A percentile compares a stretch with the other conserved stretches of the same genome.
These are phyloP conservation scores for Bryconaethiops microstoma DNA, from an alignment of 2,797 vertebrate species.

Conservation along the genomic window DNA sequence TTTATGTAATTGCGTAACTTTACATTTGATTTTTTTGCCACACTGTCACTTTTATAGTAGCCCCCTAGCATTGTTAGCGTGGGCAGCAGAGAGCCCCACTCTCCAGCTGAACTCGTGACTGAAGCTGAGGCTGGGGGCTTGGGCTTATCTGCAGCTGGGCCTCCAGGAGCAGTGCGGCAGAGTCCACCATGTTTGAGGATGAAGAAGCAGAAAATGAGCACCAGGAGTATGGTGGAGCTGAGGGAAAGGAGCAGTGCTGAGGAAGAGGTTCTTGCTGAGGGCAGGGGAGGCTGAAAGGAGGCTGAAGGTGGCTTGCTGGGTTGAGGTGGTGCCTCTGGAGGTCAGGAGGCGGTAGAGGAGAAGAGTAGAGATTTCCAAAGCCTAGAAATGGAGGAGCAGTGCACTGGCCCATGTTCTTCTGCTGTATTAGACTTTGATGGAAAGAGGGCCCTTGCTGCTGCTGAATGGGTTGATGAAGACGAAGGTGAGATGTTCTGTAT, in stretches of 20 bases:
- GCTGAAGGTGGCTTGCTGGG: background rate
- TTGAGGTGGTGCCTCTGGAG: background rate
- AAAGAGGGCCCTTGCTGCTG: slow-evolving; percentile 20
- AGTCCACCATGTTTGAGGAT: slow-evolving; percentile 66
- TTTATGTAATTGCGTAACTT: background rate
- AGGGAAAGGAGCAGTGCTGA: slow-evolving; percentile 21
- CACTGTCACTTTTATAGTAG: background rate
- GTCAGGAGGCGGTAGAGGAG: background rate
- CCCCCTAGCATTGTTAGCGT: background rate
- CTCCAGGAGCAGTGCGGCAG: slow-evolving; percentile 76
- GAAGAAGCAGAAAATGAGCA: slow-evolving; percentile 20
- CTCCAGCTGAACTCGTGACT: slow-evolving; percentile 25
- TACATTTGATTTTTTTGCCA: background rate
- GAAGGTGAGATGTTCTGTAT: slow-evolving; percentile 76
- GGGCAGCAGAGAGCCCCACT: slow-evolving; percentile 50
- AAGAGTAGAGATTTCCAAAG: background rate
- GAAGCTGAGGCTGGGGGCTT: slow-evolving; percentile 30
- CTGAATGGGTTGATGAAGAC: slow-evolving; percentile 63
- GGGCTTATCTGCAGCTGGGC: slow-evolving; percentile 72
- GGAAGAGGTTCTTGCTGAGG: slow-evolving; percentile 7
- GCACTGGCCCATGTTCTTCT: background rate
- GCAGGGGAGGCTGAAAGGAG: background rate
- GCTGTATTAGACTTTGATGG: slow-evolving; percentile 8
- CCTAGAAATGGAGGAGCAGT: background rate
- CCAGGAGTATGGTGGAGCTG: background rate